A percentile compares a stretch with the other conserved stretches of the same genome.
Evolutionary conservation across 2,888 invertebrate species (phyloP).

Genomic region (Portevinia maculata): DNA sequence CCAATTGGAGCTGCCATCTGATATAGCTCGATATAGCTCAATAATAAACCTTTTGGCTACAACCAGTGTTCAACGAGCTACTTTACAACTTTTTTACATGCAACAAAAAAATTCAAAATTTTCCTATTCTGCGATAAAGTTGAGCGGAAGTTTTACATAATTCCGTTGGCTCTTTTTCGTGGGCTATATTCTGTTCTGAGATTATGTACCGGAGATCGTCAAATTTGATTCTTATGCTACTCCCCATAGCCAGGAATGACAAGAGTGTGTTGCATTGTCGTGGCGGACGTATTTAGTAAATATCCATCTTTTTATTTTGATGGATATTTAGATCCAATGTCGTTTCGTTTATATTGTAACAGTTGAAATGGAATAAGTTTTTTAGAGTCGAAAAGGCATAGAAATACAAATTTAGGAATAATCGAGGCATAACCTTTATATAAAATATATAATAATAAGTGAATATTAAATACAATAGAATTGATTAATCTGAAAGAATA

Average conservation of each 20-base stretch:
- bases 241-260: slow-evolving; percentile 8
- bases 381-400: no score
- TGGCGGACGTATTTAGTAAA: no score
- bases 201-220: slow-evolving; percentile 9
- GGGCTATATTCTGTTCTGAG: neutral
- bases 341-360: no score
- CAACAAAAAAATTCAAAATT: slow-evolving; percentile 27
- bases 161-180: slow-evolving; percentile 13
- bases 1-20: slow-evolving; percentile 3
- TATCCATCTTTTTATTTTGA: no score
- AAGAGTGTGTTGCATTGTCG: neutral
- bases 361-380: no score
- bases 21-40: slow-evolving; percentile 7
- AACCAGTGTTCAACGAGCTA: slow-evolving; percentile 39
- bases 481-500: no score
- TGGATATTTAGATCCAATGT: no score
- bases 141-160: slow-evolving; percentile 40
- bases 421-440: no score
- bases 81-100: slow-evolving; percentile 38
- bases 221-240: slow-evolving; percentile 56
- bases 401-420: no score
- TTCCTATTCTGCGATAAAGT: slow-evolving; percentile 31
- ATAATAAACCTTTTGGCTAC: slow-evolving; percentile 14
- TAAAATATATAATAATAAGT: no score
- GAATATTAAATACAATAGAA: no score